Percentiles rank a stretch among this genome's conserved stretches.
Evolutionary conservation across 1,140 invertebrate species (phyloP).

Genomic region (Scaptomyza montana): DNA sequence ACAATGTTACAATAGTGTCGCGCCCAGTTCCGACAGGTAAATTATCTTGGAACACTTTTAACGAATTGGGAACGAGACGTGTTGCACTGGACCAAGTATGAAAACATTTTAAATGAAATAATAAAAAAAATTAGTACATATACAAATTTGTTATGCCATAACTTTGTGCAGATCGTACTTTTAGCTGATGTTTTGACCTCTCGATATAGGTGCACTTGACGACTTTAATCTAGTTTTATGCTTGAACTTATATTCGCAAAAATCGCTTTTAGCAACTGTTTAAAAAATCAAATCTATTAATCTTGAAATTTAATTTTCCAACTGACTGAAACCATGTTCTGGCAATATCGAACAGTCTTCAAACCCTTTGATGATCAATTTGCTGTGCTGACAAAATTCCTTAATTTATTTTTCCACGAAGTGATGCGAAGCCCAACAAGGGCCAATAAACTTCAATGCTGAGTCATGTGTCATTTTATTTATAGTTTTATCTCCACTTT

Average conservation of each 20-base stretch:
- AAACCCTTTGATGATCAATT: neutral
- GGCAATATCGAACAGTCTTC: neutral
- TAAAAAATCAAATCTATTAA: no score
- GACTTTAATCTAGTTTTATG: no score
- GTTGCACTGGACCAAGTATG: no score
- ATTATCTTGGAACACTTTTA: constrained; percentile 12
- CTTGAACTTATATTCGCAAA: no score
- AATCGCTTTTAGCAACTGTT: no score
- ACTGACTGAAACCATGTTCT: neutral
- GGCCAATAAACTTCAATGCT: constrained; percentile 47
- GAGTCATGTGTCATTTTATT: constrained; percentile 35
- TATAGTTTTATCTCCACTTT: constrained; percentile 44
- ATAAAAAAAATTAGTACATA: no score
- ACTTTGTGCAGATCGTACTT: no score
- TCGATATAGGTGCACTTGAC: no score
- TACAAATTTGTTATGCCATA: no score
- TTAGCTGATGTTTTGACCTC: no score
- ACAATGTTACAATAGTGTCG: constrained; percentile 19
- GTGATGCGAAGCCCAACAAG: constrained; percentile 3
- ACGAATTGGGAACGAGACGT: neutral
- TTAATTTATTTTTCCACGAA: constrained; percentile 23
- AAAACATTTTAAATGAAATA: no score
- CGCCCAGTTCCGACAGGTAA: constrained; percentile 27
- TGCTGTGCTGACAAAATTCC: constrained; percentile 17
- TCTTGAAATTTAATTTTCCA: no score